Conservation (phyloP, 2,888 invertebrate species). For the Gastrophysa polygoni region DNA sequence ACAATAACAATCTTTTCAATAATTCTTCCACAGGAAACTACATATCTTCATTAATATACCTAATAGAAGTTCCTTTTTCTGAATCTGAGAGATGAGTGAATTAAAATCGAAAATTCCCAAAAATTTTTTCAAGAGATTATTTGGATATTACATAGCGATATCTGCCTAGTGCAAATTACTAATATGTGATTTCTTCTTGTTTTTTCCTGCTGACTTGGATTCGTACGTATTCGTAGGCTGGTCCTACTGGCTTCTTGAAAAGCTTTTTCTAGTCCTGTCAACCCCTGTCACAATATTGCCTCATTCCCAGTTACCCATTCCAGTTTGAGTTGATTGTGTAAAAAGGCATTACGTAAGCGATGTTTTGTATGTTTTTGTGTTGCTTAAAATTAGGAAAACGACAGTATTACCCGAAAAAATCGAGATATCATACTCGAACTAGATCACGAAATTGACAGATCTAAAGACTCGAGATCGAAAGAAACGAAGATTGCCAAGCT, state of each 20-base stretch:
- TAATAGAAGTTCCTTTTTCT: too few species aligned
- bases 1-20: too few species aligned
- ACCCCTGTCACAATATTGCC: slow-evolving; percentile 50
- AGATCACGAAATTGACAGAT: slow-evolving; percentile 38
- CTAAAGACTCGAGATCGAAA: slow-evolving; percentile 29
- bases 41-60: too few species aligned
- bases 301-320: slow-evolving; percentile 50
- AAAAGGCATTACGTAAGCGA: slow-evolving; percentile 27
- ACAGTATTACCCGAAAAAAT: slow-evolving; percentile 17
- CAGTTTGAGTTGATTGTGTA: slow-evolving; percentile 33
- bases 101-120: too few species aligned
- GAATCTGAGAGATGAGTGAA: too few species aligned
- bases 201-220: slow-evolving; percentile 45
- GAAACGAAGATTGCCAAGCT: slow-evolving; percentile 14
- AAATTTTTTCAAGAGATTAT: too few species aligned
- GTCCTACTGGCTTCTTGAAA: slow-evolving; percentile 93
- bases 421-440: slow-evolving; percentile 36
- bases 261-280: slow-evolving; percentile 82
- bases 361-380: slow-evolving; percentile 34
- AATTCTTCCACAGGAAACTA: too few species aligned
- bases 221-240: slow-evolving; percentile 68
- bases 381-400: slow-evolving; percentile 28
- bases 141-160: too few species aligned
- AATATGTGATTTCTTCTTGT: slow-evolving; percentile 24
- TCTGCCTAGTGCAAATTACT: background rate